Evolutionary conservation across 2,113 vertebrate species (phyloP), one percentile per base, ranked within the genome.

Genomic region (Oophaga pumilio): DNA sequence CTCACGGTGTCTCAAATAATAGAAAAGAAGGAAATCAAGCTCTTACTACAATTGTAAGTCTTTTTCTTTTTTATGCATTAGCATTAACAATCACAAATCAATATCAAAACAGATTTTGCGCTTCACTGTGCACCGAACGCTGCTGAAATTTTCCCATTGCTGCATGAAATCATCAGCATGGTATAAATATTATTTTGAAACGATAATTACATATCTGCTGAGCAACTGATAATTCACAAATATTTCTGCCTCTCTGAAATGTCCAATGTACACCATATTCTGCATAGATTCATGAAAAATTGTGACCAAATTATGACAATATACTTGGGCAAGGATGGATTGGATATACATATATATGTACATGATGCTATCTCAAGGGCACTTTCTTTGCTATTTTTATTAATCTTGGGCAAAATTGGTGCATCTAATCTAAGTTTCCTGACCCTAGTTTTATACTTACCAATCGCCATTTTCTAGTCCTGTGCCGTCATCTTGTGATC

Each of bases 141-240:
- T 57, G 77, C 17, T 17, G 26, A 57, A 26, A 43, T 80, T 6
- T 59, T 79, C 26, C 17, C 13, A 57, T 22, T 22, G 17, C 24
- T 77, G 76, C 76, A 56, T 77, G 26, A 79, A 79, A 79, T 28
- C n/a, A 26, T 76, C 33, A 76, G 73, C 43, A 6, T 22, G 18
- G 4, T 81, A 33, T 81, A 77, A 77, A 77, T 77, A 77, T 56
- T 53, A 59, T 57, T 78, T 5, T 26, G 24, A 78, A 78, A 59
- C 22, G 5, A 78, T 49, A 73, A 49, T 73, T 73, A 49, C 15
- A 28, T 4, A 73, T 43, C 11, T 73, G 8, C 14, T 33, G 17
- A 71, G 12, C 68, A 71, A 2, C 14, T 14, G 1, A 33, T 26
- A 71, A 33, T 71, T 15, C 20, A 43, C 13, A 73, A 33, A 73